Conservation (phyloP, 2,888 invertebrate species). For the Ramazzottius varieornatus region DNA sequence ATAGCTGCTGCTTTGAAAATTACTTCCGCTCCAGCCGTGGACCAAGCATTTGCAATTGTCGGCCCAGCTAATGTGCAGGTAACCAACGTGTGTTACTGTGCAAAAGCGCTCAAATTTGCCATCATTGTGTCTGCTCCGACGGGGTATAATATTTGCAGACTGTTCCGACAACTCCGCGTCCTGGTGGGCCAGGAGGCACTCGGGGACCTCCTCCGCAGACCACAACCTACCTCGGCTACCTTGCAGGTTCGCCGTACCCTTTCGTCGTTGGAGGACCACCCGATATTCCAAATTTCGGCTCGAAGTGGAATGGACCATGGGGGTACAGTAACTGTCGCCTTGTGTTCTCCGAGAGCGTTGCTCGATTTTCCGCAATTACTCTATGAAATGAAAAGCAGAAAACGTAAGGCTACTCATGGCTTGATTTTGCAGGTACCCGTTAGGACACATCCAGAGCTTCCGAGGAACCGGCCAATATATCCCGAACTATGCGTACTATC, state of each 20-base stretch:
- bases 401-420: too few species aligned
- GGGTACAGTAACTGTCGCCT: not conserved
- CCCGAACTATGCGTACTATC: not conserved
- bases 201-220: not conserved
- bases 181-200: not conserved
- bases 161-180: too few species aligned
- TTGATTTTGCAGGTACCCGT: not conserved
- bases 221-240: not conserved
- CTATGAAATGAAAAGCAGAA: too few species aligned
- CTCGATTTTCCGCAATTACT: too few species aligned
- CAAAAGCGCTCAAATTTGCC: too few species aligned
- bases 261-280: not conserved
- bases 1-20: not conserved
- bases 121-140: too few species aligned
- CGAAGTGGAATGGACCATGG: conserved; percentile 1
- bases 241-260: not conserved
- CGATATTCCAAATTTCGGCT: not conserved
- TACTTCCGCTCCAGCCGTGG: not conserved
- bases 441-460: not conserved
- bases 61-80: too few species aligned
- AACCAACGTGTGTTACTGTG: too few species aligned
- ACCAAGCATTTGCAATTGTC: not conserved
- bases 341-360: too few species aligned
- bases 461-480: not conserved
- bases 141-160: too few species aligned